Conservation (phyloP, 2,797 vertebrate species). For the Hippocampus kuda region DNA sequence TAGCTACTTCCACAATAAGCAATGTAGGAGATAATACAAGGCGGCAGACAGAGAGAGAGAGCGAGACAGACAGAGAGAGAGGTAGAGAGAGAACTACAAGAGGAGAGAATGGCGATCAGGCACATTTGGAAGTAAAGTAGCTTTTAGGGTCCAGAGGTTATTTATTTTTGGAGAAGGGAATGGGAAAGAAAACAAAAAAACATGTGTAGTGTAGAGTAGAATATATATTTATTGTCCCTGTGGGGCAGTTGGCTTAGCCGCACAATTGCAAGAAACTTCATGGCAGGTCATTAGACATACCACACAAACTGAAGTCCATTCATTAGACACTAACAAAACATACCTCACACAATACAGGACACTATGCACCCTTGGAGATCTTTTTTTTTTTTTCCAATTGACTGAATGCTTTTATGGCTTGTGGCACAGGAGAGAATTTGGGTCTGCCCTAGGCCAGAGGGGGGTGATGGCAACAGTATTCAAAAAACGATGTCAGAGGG, state of each 20-base stretch:
- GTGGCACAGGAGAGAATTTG: neutral
- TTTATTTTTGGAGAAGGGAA: conserved; percentile 32
- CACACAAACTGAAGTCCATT: neutral
- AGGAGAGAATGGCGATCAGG: conserved; percentile 3
- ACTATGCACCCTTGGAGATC: neutral
- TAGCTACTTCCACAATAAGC: neutral
- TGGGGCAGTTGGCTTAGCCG: neutral
- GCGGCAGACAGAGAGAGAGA: conserved; percentile 5
- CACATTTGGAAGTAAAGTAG: conserved; percentile 12
- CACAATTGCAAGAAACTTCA: neutral
- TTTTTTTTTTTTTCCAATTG: neutral
- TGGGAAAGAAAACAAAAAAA: conserved; percentile 29
- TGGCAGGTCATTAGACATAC: neutral
- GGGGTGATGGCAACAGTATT: neutral
- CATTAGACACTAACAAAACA: neutral
- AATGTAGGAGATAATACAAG: neutral
- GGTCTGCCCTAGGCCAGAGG: neutral
- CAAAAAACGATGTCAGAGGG: neutral
- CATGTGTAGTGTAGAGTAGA: neutral
- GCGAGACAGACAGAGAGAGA: too few relatives aligned
- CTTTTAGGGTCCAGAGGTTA: conserved; percentile 18
- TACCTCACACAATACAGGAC: neutral
- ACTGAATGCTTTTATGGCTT: neutral
- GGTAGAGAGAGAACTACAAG: conserved; percentile 14
- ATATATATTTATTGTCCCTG: neutral